Evolutionary conservation across 2,888 invertebrate species (phyloP).

Genomic region (Dryadula phaetusa): DNA sequence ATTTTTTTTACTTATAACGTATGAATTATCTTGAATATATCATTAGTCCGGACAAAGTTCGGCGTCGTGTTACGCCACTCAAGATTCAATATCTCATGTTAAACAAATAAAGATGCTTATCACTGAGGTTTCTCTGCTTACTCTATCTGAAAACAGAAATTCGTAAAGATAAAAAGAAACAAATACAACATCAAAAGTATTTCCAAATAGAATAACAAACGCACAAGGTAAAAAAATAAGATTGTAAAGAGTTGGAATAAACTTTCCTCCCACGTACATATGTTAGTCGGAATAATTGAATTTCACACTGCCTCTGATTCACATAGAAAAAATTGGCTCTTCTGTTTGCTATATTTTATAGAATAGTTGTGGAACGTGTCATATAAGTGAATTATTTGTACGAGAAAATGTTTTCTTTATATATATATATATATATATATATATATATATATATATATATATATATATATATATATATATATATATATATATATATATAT

Average conservation of each 20-base stretch:
- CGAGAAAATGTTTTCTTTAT: not conserved
- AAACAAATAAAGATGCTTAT: not conserved
- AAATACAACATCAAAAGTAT: slow-evolving; percentile 36
- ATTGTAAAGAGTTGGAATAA: slow-evolving; percentile 47
- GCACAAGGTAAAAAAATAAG: slow-evolving; percentile 31
- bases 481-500: too few species aligned
- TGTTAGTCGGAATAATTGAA: slow-evolving; percentile 53
- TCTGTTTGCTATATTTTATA: slow-evolving; percentile 10
- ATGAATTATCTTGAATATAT: too few species aligned
- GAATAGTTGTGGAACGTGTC: not conserved
- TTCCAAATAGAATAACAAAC: not conserved
- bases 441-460: too few species aligned
- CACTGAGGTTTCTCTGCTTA: not conserved
- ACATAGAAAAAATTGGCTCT: slow-evolving; percentile 30
- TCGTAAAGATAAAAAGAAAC: slow-evolving; percentile 46
- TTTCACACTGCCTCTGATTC: slow-evolving; percentile 45
- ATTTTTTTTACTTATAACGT: too few species aligned
- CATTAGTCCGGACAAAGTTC: too few species aligned
- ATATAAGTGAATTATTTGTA: slow-evolving; percentile 10
- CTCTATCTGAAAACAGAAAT: too few species aligned
- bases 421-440: too few species aligned
- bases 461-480: too few species aligned
- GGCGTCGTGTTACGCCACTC: too few species aligned
- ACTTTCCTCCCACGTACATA: slow-evolving; percentile 46
- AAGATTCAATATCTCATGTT: too few species aligned